Base-by-base conservation (phyloP, 2,797 vertebrate species). In the Pipistrellus pipistrellus region DNA sequence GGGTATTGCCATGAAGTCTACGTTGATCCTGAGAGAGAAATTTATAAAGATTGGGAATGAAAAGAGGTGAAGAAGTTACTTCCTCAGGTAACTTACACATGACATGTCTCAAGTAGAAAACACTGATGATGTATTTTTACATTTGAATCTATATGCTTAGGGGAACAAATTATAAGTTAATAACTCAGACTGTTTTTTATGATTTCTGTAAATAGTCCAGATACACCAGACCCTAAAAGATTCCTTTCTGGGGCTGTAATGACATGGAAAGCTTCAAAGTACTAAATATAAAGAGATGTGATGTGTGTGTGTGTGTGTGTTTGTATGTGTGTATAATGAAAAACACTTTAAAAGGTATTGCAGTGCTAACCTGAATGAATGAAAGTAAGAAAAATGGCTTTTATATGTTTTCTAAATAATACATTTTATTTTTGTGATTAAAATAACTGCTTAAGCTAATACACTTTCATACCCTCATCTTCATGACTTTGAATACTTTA, bases 1-100 rank as follows among this genome's bases (percentile, higher is more conserved):
- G 98, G 98, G 3, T 99, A 99, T 98, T 96, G 98, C 86, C 98
- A 99, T 95, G 99, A 99, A 98, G 99, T 99, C 57, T 99, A 99
- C 88, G 99, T 99, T 59, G 99, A 99, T 98, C 99, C 99, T 44
- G 98, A 99, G 88, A 99, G 98, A 96, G 97, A 98, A 94, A 98
- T 99, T 97, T 99, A 99, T 98, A 98, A 98, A 98, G 90, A 57
- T 98, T 99, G 92, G 44, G 10, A 44, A 44, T 44, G 44, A 44
- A 44, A 44, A 44, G 98, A 98, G 99, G 99, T 89, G 99, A 99
- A 98, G 9, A 44, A 48, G 46, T 48, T 48, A 48, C 13, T 11
- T 14, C 13, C 46, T 48, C 46, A 48, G 46, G 46, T 48, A 48
- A 48, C 46, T 14, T 48, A 48, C 46, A 48, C 46, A 48, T 48